A percentile compares a stretch with the other conserved stretches of the same genome.
Evolutionary conservation across 2,113 vertebrate species (phyloP).

Genomic region (Capricornis sumatraensis): DNA sequence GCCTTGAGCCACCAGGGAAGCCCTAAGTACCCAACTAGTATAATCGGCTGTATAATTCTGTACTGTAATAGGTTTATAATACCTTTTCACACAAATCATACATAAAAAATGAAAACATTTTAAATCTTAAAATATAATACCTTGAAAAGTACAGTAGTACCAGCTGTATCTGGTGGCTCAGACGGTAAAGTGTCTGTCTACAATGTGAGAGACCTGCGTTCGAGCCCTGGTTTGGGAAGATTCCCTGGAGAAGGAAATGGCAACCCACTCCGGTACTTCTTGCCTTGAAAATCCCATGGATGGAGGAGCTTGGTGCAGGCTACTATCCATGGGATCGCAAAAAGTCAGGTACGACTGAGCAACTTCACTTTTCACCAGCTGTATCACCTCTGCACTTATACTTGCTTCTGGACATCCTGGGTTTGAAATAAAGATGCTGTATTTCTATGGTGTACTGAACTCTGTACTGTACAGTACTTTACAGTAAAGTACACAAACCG

Average conservation of each 20-base stretch:
- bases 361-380: background rate
- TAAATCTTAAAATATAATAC: background rate
- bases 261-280: too few species aligned
- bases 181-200: too few species aligned
- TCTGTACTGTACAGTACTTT: background rate
- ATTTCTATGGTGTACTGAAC: background rate
- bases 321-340: too few species aligned
- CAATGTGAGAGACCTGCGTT: too few species aligned
- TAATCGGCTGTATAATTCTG: background rate
- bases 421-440: background rate
- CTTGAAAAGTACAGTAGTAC: background rate
- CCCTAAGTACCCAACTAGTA: background rate
- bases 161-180: background rate
- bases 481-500: background rate
- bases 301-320: too few species aligned
- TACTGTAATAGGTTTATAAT: background rate
- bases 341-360: too few species aligned
- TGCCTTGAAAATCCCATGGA: too few species aligned
- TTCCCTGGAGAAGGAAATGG: too few species aligned
- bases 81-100: background rate
- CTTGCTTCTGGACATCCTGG: background rate
- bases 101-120: background rate
- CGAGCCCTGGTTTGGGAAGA: too few species aligned
- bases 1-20: background rate
- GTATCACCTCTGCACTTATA: background rate